phyloP scores from a whole-genome alignment of 1,140 invertebrate species.

The Chironomus tepperi region DNA sequence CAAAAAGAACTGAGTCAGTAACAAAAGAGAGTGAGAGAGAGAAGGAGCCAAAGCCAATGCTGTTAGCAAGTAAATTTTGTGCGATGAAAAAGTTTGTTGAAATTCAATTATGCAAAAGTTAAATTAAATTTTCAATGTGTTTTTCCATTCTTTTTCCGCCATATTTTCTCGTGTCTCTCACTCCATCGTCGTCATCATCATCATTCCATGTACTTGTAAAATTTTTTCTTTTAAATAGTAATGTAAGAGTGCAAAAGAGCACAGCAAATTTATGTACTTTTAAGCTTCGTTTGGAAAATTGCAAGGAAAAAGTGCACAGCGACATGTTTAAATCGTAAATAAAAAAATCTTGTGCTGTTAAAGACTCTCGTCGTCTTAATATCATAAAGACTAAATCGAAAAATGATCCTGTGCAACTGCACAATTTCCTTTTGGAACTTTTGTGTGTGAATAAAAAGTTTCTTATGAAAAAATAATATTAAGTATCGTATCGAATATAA shows the following conservation, averaged over 20 bases:
- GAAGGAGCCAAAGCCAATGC: no score
- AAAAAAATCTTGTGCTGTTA: neutral
- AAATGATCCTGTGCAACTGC: neutral
- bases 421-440: neutral
- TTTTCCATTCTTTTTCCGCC: slow-evolving; percentile 20
- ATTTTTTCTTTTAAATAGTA: neutral
- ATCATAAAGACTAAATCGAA: slow-evolving; percentile 6
- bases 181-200: neutral
- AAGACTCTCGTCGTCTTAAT: neutral
- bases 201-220: no score
- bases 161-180: slow-evolving; percentile 1
- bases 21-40: neutral
- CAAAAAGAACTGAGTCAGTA: no score
- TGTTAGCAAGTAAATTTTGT: slow-evolving; percentile 22
- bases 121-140: slow-evolving; percentile 23
- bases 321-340: slow-evolving; percentile 17
- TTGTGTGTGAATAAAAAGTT: neutral
- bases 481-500: no score
- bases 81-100: slow-evolving; percentile 5
- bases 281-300: neutral
- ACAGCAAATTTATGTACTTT: slow-evolving; percentile 17
- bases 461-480: neutral
- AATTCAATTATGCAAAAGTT: slow-evolving; percentile 24
- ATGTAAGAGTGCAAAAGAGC: neutral
- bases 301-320: neutral